Percentiles rank a stretch among this genome's conserved stretches.
Evolutionary conservation across 92 coral and sea anemone species (phyloP).

Genomic region (Umimayanthus chanpuru): DNA sequence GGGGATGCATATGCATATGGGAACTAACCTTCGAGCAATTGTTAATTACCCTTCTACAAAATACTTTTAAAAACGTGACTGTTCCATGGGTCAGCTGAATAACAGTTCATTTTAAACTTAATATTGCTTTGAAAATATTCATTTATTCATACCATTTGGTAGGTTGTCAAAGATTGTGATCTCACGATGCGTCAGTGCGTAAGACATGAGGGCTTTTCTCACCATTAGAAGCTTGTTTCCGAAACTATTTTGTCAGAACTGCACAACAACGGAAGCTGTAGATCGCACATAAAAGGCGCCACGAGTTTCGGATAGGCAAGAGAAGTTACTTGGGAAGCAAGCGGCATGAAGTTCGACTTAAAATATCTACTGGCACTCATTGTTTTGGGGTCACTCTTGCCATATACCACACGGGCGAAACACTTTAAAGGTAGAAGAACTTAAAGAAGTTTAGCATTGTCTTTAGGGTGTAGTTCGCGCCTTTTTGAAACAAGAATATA

Average conservation of each 20-base stretch:
- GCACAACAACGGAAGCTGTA: not conserved
- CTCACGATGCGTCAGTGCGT: not conserved
- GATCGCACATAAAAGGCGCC: not conserved
- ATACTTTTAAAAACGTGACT: not conserved
- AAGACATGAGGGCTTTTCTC: conserved; percentile 6
- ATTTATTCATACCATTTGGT: not conserved
- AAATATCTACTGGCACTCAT: not conserved
- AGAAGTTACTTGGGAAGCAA: not conserved
- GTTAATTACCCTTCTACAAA: no score
- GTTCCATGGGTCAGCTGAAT: not conserved
- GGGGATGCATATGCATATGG: no score
- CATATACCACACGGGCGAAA: not conserved
- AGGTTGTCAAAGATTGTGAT: not conserved
- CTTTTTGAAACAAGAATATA: no score
- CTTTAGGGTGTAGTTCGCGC: no score
- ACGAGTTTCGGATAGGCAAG: not conserved
- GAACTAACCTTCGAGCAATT: no score
- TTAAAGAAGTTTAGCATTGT: no score
- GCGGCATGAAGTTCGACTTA: not conserved
- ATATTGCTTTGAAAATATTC: not conserved
- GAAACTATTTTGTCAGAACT: not conserved
- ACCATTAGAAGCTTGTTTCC: conserved; percentile 8
- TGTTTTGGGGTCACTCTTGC: not conserved
- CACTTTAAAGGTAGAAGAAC: not conserved
- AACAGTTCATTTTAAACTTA: no score